phyloP scores from a whole-genome alignment of 2,888 invertebrate genomes.

The Metacarcinus magister region DNA sequence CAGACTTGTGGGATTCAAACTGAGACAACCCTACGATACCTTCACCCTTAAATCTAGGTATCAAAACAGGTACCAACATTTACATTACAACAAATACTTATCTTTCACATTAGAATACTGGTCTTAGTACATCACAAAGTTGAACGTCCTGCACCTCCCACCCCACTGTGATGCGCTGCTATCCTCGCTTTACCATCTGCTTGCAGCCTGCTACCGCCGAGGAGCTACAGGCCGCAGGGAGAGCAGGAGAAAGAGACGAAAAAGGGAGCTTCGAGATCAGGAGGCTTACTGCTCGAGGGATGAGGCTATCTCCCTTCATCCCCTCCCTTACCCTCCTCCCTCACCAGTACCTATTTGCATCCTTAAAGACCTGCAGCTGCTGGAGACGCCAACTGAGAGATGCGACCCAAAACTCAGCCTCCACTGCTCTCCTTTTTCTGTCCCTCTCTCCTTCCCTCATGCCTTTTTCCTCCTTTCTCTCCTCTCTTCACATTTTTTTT shows the following conservation, averaged over 20 bases:
- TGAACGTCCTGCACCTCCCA: background rate
- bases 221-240: background rate
- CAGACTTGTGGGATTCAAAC: background rate
- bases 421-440: background rate
- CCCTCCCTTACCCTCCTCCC: background rate
- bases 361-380: conserved; percentile 53
- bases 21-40: background rate
- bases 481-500: background rate
- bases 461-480: background rate
- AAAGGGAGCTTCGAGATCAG: conserved; percentile 4
- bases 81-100: background rate
- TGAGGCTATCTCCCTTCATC: conserved; percentile 26
- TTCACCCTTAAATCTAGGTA: too few relatives aligned
- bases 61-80: too few relatives aligned
- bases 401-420: background rate
- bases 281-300: conserved; percentile 26
- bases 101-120: background rate
- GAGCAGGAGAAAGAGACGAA: background rate
- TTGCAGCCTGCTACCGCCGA: background rate
- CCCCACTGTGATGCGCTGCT: background rate
- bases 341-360: conserved; percentile 52
- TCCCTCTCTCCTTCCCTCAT: background rate
- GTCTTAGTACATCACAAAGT: background rate
- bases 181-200: background rate
- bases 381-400: conserved; percentile 40